phyloP scores from a whole-genome alignment of 2,888 invertebrate species.

The Ferrisia virgata region DNA sequence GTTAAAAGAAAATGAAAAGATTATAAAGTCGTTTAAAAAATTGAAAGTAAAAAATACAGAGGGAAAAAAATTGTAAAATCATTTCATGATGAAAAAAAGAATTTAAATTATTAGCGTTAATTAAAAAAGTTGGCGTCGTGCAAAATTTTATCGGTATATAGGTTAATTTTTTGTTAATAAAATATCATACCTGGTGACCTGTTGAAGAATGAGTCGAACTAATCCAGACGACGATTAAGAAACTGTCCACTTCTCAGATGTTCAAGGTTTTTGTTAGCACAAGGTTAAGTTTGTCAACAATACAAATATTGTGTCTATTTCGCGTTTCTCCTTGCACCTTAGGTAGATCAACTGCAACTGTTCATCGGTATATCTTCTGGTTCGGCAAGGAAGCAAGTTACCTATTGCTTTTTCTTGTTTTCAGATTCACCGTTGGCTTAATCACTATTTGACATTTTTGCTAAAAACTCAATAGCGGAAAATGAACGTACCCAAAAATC shows the following conservation, averaged over 20 bases:
- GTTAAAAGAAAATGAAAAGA: not conserved
- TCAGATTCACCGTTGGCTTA: constrained; percentile 33
- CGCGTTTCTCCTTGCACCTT: constrained; percentile 28
- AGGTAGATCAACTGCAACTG: constrained; percentile 29
- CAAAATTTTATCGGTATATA: not conserved
- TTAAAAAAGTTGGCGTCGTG: not conserved
- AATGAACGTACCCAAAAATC: not conserved
- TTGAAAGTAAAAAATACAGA: not conserved
- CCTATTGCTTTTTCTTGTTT: constrained; percentile 20
- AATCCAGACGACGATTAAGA: constrained; percentile 28
- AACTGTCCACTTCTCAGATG: constrained; percentile 18
- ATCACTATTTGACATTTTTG: constrained; percentile 19
- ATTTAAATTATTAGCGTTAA: not conserved
- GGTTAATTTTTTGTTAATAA: not conserved
- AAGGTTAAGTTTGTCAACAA: constrained; percentile 27
- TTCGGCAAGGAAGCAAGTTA: not conserved
- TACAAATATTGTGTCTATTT: constrained; percentile 1
- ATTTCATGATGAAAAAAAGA: not conserved
- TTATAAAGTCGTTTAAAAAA: not conserved
- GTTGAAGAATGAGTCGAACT: constrained; percentile 13
- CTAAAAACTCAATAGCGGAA: not conserved
- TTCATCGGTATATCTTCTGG: constrained; percentile 20
- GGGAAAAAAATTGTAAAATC: not conserved
- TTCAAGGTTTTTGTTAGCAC: constrained; percentile 35
- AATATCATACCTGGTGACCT: constrained; percentile 3